Percentiles rank a stretch among this genome's conserved stretches.
Conservation (phyloP, 2,888 invertebrate genomes). For the Pristionchus mayeri region DNA sequence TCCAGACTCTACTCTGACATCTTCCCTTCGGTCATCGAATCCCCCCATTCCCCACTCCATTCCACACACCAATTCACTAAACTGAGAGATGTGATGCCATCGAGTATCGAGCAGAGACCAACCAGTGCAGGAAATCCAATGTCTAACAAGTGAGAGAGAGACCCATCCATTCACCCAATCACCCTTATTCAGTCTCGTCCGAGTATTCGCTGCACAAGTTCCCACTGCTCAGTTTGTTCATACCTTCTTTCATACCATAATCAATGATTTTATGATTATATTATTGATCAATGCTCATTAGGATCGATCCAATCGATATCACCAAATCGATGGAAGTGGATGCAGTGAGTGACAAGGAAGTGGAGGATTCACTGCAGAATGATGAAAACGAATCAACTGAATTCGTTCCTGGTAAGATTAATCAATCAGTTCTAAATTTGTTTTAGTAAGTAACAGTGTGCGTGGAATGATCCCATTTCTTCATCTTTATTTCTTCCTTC, state of each 20-base stretch:
- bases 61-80: background rate
- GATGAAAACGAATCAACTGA: background rate
- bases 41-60: background rate
- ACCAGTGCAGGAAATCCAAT: background rate
- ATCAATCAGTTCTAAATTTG: background rate
- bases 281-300: background rate
- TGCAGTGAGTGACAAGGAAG: background rate
- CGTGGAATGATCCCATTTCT: background rate
- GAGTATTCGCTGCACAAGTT: slow-evolving; percentile 36
- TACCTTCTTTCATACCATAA: background rate
- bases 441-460: too few species aligned
- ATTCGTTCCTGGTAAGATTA: background rate
- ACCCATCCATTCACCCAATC: background rate
- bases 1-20: slow-evolving; percentile 48
- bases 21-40: slow-evolving; percentile 33
- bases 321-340: slow-evolving; percentile 38
- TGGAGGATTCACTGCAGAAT: background rate
- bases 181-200: slow-evolving; percentile 15
- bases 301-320: slow-evolving; percentile 42
- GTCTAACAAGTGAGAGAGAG: background rate
- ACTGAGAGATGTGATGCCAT: slow-evolving; percentile 11
- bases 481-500: background rate
- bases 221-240: slow-evolving; percentile 31
- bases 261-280: background rate
- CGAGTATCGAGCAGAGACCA: slow-evolving; percentile 38